Conservation (phyloP, 2,888 invertebrate genomes). For the Eupeodes latifasciatus region DNA sequence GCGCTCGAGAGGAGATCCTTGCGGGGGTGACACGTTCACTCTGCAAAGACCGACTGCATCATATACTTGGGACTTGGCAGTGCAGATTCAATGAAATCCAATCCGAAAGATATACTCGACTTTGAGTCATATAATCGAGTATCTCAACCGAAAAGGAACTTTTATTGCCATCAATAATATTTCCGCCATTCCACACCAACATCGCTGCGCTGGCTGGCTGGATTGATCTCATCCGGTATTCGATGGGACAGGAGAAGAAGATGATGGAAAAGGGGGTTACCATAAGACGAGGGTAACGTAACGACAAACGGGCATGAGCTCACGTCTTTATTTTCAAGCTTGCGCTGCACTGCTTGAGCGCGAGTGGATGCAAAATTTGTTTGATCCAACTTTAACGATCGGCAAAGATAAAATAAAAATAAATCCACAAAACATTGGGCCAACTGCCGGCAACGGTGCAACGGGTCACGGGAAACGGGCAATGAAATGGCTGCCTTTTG, state of each 20-base stretch:
- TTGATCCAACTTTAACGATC: constrained; percentile 76
- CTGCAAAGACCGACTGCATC: background rate
- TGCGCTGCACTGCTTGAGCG: constrained; percentile 27
- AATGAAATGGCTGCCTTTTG: constrained; percentile 66
- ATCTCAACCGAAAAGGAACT: constrained; percentile 59
- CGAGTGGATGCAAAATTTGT: constrained; percentile 74
- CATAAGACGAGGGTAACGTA: background rate
- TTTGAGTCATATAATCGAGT: constrained; percentile 33
- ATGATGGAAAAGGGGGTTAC: background rate
- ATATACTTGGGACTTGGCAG: too few relatives aligned
- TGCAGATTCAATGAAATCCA: background rate
- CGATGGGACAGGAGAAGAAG: background rate
- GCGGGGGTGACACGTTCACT: constrained; percentile 57
- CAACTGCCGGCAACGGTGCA: too few relatives aligned
- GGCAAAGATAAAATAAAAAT: constrained; percentile 73
- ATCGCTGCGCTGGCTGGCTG: constrained; percentile 3
- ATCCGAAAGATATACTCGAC: constrained; percentile 7
- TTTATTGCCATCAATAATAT: constrained; percentile 74
- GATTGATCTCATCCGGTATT: constrained; percentile 40
- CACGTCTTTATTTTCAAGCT: constrained; percentile 70
- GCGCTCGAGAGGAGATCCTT: constrained; percentile 41
- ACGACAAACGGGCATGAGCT: constrained; percentile 20
- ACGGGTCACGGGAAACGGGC: background rate
- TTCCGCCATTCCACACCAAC: constrained; percentile 72
- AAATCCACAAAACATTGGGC: constrained; percentile 46